Percentiles rank a stretch among this genome's conserved stretches.
phyloP scores from a whole-genome alignment of 2,797 vertebrate species.

The Cossypha polioptera region DNA sequence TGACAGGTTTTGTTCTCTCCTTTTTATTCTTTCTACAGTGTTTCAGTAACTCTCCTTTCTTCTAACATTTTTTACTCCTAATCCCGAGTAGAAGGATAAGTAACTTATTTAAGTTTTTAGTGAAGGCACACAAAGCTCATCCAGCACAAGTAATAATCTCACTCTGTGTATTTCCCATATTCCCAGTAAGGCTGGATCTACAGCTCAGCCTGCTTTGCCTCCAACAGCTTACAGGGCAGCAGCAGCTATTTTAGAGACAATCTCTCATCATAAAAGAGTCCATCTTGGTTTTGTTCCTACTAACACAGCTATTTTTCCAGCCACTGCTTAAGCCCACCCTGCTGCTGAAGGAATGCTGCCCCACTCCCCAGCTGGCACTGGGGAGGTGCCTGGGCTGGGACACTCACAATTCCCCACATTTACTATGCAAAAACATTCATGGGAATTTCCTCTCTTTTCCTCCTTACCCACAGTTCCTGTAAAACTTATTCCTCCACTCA shows the following conservation, averaged over 20 bases:
- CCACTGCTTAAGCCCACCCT: not conserved
- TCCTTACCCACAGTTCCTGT: not conserved
- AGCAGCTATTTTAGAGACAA: not conserved
- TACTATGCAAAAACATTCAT: not conserved
- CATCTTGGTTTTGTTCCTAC: not conserved
- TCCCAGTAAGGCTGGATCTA: not conserved
- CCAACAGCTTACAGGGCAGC: not conserved
- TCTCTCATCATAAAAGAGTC: not conserved
- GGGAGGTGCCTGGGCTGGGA: not conserved
- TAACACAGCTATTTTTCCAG: not conserved
- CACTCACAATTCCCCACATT: not conserved
- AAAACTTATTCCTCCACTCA: not conserved
- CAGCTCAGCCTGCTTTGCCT: not conserved
- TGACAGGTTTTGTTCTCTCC: not conserved
- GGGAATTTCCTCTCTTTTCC: not conserved
- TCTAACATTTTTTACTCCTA: not conserved
- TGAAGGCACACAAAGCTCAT: not conserved
- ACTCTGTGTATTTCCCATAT: not conserved
- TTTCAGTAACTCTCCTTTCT: not conserved
- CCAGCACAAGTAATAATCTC: not conserved
- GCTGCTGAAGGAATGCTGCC: not conserved
- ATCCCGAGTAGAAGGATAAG: not conserved
- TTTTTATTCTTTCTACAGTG: not conserved
- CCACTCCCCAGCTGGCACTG: rapidly evolving
- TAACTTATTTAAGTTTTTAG: not conserved